Conservation (phyloP, 1,140 invertebrate genomes). For the Drosophila ogumai region DNA sequence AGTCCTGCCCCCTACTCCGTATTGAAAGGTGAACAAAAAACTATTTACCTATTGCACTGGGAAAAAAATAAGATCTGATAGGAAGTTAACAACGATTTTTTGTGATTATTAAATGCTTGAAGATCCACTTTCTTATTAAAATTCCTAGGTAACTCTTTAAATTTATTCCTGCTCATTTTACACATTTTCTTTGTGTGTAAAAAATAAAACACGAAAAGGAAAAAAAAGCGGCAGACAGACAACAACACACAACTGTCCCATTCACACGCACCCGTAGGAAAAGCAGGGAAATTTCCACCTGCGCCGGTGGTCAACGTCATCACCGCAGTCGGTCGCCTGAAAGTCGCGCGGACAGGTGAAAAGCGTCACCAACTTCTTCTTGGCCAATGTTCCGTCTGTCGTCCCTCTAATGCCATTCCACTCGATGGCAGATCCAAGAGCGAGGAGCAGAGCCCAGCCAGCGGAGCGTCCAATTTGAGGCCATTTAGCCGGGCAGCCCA, state of each 20-base stretch:
- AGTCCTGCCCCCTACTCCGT: slow-evolving; percentile 5
- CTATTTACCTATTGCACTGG: slow-evolving; percentile 33
- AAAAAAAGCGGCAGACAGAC: slow-evolving; percentile 37
- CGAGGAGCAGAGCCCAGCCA: slow-evolving; percentile 18
- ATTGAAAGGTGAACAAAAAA: slow-evolving; percentile 51
- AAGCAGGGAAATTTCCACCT: slow-evolving; percentile 61
- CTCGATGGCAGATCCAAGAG: slow-evolving; percentile 1
- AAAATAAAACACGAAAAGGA: slow-evolving; percentile 33
- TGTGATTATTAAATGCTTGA: not conserved
- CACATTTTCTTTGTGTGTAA: not conserved
- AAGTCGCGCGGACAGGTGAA: slow-evolving; percentile 62
- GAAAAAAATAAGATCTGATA: not conserved
- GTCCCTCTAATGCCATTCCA: slow-evolving; percentile 23
- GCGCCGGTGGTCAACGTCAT: slow-evolving; percentile 71
- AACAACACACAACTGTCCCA: slow-evolving; percentile 50
- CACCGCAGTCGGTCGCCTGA: slow-evolving; percentile 44
- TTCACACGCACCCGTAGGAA: slow-evolving; percentile 65
- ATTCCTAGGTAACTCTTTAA: not conserved
- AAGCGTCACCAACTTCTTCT: slow-evolving; percentile 38
- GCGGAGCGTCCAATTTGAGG: slow-evolving; percentile 57
- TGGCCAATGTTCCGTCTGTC: slow-evolving; percentile 30
- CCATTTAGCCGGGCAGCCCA: slow-evolving; percentile 53
- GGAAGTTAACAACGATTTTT: too few relatives aligned
- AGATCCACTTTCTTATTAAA: not conserved
- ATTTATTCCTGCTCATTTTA: not conserved